These are phyloP conservation scores for Plemyria rubiginata DNA, from an alignment of 2,888 invertebrate species.

Conservation along the genomic window DNA sequence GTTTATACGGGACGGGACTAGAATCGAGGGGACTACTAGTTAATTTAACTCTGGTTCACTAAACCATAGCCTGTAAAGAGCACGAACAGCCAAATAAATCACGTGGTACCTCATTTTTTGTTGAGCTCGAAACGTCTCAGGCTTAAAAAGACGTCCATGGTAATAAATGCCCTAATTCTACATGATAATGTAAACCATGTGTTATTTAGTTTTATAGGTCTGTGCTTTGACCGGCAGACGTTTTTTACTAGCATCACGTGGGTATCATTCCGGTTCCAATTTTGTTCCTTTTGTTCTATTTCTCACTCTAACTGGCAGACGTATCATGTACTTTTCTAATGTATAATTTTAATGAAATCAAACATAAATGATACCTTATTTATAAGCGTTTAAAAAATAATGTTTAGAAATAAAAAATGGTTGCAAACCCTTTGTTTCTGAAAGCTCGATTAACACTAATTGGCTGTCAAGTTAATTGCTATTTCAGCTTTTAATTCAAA, in stretches of 20 bases:
- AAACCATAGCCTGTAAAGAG: neutral
- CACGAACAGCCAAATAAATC: neutral
- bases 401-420: too few relatives aligned
- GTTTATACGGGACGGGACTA: slow-evolving; percentile 3
- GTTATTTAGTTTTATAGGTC: slow-evolving; percentile 28
- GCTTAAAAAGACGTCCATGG: slow-evolving; percentile 12
- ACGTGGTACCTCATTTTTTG: neutral
- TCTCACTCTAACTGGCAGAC: neutral
- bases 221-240: slow-evolving; percentile 20
- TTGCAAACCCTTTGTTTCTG: too few relatives aligned
- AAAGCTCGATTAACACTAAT: too few relatives aligned
- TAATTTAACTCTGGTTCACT: slow-evolving; percentile 1
- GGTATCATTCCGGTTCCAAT: slow-evolving; percentile 18
- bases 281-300: slow-evolving; percentile 8
- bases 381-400: too few relatives aligned
- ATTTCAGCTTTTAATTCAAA: too few relatives aligned
- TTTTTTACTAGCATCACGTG: slow-evolving; percentile 25
- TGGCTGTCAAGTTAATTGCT: too few relatives aligned
- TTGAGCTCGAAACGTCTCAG: neutral
- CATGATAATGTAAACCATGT: slow-evolving; percentile 35
- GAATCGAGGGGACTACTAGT: slow-evolving; percentile 7
- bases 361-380: neutral
- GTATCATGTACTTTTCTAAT: neutral
- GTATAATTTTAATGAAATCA: too few relatives aligned
- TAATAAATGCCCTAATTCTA: slow-evolving; percentile 16